Percentiles rank a stretch among this genome's conserved stretches.
phyloP scores from a whole-genome alignment of 2,797 vertebrate species.

The Mico argentatus region DNA sequence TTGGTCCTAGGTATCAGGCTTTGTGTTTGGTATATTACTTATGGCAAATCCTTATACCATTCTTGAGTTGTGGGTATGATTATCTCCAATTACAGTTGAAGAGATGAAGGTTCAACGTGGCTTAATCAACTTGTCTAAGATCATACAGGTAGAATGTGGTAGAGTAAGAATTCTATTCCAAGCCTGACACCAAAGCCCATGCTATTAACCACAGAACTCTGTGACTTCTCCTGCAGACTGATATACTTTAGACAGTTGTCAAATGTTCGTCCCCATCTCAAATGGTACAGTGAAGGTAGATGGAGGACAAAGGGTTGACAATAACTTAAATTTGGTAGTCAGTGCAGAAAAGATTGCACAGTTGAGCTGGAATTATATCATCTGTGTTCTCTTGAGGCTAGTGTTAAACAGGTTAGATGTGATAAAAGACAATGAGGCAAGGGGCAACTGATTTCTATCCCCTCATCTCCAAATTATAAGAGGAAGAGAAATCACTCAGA shows the following conservation, averaged over 20 bases:
- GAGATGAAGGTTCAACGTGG: not conserved
- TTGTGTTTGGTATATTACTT: slow-evolving; percentile 15
- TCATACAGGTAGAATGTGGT: not conserved
- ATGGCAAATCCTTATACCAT: not conserved
- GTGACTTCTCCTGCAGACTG: not conserved
- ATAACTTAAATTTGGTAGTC: not conserved
- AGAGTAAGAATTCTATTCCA: slow-evolving; percentile 17
- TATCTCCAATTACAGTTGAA: slow-evolving; percentile 35
- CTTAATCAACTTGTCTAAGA: slow-evolving; percentile 6
- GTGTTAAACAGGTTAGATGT: not conserved
- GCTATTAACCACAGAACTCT: slow-evolving; percentile 14
- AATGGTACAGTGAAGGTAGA: not conserved
- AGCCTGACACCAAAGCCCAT: not conserved
- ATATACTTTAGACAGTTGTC: not conserved
- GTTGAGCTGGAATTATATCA: not conserved
- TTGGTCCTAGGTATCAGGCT: not conserved
- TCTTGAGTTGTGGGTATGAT: not conserved
- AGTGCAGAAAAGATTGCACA: not conserved
- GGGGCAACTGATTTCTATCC: not conserved
- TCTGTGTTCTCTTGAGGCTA: not conserved
- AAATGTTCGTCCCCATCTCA: not conserved
- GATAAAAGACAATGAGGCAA: not conserved
- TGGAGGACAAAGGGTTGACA: slow-evolving; percentile 12
- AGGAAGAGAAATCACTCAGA: slow-evolving; percentile 8
- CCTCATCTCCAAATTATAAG: slow-evolving; percentile 10